Evolutionary conservation across 1,140 invertebrate genomes (phyloP), one percentile per base, ranked within the genome.

Genomic region (Drosophila yakuba): DNA sequence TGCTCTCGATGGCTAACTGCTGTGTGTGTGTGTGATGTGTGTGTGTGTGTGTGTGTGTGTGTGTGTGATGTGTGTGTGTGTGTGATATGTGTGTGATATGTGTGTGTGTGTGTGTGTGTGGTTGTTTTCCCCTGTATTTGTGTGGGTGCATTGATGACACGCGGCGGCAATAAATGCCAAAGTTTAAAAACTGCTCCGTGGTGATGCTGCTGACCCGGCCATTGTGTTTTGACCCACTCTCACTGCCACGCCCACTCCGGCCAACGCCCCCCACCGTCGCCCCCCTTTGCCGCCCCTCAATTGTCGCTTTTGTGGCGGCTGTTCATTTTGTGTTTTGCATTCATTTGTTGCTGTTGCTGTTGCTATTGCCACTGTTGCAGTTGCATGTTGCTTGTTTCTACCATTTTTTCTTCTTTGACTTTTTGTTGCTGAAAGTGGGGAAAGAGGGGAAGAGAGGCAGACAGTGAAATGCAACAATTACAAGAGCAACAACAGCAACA

Each of bases 101-200:
- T n/a, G n/a, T n/a, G n/a, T 60, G 55, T 20, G 8, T 43, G 55
- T 20, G 20, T 60, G 35, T 28, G 17, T 39, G 56, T n/a, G 38
- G 38, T 45, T 12, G 57, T 15, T 36, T 54, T 44, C 2, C 25
- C 8, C 12, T 15, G 23, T 2, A 20, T 44, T 35, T 45, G 45
- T 63, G 58, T 62, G 51, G 48, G 32, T 45, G 74, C 62, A 62
- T 54, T 60, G 76, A 80, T 76, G 78, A 69, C 55, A 74, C 67
- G 74, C 61, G 76, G 58, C 72, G 74, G 79, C 81, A 77, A 80
- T 85, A 85, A 80, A 69, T 84, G 81, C 75, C 62, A 85, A 86
- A 77, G 66, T 77, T 74, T 74, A 80, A 85, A 80, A 84, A 67
- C 47, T 52, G 60, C 72, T 59, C 52, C 57, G 45, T 57, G 23